Evolutionary conservation across 2,888 invertebrate genomes (phyloP).

Genomic region (Eurois occulta): DNA sequence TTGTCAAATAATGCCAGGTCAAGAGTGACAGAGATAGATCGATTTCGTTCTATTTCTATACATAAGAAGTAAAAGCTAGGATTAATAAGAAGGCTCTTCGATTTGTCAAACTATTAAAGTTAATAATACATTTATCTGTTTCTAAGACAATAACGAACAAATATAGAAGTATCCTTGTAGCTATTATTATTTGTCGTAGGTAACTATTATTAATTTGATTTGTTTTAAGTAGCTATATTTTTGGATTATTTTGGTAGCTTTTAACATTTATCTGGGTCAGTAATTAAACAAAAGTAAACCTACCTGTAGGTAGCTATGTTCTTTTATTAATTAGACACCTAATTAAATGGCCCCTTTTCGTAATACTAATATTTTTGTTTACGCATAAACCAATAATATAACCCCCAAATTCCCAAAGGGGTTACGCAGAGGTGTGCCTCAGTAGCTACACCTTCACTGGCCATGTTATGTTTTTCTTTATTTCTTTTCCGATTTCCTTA

Average conservation of each 20-base stretch:
- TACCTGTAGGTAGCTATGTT: not conserved
- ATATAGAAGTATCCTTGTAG: not conserved
- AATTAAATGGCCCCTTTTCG: not conserved
- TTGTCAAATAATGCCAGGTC: constrained; percentile 63
- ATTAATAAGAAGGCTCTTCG: constrained; percentile 4
- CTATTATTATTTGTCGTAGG: not conserved
- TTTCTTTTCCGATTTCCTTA: not conserved
- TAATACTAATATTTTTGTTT: not conserved
- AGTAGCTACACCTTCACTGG: too few species aligned
- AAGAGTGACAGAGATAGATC: constrained; percentile 69
- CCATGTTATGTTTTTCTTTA: not conserved
- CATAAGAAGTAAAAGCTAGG: constrained; percentile 18
- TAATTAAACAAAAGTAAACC: not conserved
- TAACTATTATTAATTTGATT: not conserved
- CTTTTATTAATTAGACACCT: not conserved
- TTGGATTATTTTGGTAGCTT: not conserved
- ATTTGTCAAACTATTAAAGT: constrained; percentile 45
- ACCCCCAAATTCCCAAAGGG: not conserved
- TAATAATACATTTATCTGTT: not conserved
- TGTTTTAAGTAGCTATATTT: not conserved
- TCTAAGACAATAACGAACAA: not conserved
- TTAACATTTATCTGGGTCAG: not conserved
- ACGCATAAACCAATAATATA: not conserved
- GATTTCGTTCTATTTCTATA: constrained; percentile 53
- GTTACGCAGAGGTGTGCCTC: not conserved